phyloP scores from a whole-genome alignment of 2,113 vertebrate species.

The Entomyzon cyanotis region DNA sequence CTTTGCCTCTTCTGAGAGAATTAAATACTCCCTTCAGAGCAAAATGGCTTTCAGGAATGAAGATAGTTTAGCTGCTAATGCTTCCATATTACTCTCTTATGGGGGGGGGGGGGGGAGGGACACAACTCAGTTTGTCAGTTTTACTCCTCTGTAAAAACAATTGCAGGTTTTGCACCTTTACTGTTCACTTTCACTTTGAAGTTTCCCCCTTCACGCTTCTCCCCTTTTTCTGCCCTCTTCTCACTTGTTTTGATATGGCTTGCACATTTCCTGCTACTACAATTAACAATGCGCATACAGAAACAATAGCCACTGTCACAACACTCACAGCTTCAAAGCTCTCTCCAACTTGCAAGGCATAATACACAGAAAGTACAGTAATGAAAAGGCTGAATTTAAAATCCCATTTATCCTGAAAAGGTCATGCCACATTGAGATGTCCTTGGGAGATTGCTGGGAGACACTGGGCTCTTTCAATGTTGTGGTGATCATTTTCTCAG shows the following conservation, averaged over 20 bases:
- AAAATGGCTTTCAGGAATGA: background rate
- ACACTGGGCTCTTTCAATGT: slow-evolving; percentile 36
- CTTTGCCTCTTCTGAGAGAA: background rate
- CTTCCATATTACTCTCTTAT: background rate
- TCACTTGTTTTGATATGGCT: slow-evolving; percentile 8
- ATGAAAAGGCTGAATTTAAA: slow-evolving; percentile 67
- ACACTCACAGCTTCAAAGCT: slow-evolving; percentile 42
- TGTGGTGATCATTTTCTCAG: slow-evolving; percentile 42
- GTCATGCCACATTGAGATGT: slow-evolving; percentile 44
- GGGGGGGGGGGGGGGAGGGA: accelerated
- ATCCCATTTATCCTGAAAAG: slow-evolving; percentile 68
- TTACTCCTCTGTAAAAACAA: background rate
- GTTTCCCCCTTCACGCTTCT: background rate
- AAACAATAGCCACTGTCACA: slow-evolving; percentile 45
- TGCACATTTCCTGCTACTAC: slow-evolving; percentile 32
- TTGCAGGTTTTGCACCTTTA: background rate
- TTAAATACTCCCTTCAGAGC: background rate
- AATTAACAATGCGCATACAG: slow-evolving; percentile 26
- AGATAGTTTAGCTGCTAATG: background rate
- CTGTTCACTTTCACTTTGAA: background rate
- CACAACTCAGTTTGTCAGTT: background rate
- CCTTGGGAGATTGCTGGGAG: slow-evolving; percentile 54
- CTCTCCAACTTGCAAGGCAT: slow-evolving; percentile 30
- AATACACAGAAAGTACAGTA: slow-evolving; percentile 21
- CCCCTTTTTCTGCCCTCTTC: background rate